Evolutionary conservation across 2,113 vertebrate species (phyloP).

Genomic region (Sceloporus undulatus): DNA sequence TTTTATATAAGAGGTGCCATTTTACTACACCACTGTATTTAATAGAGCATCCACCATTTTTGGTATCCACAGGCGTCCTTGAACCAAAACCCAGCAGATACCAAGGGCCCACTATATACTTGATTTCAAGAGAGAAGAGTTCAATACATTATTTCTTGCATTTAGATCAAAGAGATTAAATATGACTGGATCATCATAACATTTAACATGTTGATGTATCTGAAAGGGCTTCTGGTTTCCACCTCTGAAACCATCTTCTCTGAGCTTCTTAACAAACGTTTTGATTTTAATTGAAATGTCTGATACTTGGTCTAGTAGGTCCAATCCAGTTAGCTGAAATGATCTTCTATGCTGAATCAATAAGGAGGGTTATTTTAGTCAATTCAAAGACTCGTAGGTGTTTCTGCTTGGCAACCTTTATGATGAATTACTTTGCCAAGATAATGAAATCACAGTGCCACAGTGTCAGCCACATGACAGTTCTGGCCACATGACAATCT

Average conservation of each 20-base stretch:
- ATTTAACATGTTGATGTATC: background rate
- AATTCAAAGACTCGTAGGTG: background rate
- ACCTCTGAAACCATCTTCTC: background rate
- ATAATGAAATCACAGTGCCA: background rate
- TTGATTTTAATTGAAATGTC: background rate
- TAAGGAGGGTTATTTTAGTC: background rate
- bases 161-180: background rate
- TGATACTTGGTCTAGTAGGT: background rate
- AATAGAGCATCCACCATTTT: too few relatives aligned
- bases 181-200: background rate
- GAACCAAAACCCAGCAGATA: too few relatives aligned
- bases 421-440: background rate
- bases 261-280: background rate
- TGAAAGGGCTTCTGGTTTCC: background rate
- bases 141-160: background rate
- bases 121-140: background rate
- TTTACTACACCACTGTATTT: too few relatives aligned
- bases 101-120: too few relatives aligned
- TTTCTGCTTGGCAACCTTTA: conserved; percentile 8
- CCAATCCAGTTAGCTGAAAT: background rate
- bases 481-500: background rate
- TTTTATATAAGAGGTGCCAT: too few relatives aligned
- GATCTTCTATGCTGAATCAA: background rate
- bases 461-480: background rate
- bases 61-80: too few relatives aligned